phyloP scores from a whole-genome alignment of 2,113 vertebrate genomes.

The Muscicapa adusta region DNA sequence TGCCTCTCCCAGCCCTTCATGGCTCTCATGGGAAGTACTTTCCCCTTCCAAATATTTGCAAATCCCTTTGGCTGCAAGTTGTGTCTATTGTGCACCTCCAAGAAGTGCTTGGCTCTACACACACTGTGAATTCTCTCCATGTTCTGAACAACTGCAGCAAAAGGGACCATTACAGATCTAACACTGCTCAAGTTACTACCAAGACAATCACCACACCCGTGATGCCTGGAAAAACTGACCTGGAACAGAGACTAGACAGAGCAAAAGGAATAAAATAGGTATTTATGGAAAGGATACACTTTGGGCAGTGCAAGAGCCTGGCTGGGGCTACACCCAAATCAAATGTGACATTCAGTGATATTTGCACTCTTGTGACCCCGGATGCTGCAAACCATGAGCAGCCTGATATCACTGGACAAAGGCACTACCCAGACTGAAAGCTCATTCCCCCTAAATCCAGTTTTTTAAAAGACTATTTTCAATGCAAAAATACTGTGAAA shows the following conservation, averaged over 20 bases:
- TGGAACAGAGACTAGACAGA: too few relatives aligned
- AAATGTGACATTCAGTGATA: neutral
- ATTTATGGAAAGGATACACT: too few relatives aligned
- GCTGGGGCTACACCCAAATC: too few relatives aligned
- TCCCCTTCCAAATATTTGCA: neutral
- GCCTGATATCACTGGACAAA: neutral
- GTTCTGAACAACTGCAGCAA: neutral
- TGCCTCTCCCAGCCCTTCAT: neutral
- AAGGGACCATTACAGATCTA: neutral
- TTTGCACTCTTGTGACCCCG: neutral
- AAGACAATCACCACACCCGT: fast-evolving
- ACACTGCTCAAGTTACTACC: neutral
- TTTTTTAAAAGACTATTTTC: neutral
- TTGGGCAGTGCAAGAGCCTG: too few relatives aligned
- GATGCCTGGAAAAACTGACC: neutral
- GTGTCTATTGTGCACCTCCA: neutral
- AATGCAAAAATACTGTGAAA: neutral
- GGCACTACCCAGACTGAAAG: neutral
- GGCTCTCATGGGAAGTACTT: neutral
- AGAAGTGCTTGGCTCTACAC: neutral
- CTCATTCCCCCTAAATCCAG: neutral
- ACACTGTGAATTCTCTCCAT: neutral
- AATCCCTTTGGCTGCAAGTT: neutral
- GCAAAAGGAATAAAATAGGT: too few relatives aligned
- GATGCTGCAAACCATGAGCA: neutral